Conservation (phyloP, 2,113 vertebrate species). For the Smithornis capensis region DNA sequence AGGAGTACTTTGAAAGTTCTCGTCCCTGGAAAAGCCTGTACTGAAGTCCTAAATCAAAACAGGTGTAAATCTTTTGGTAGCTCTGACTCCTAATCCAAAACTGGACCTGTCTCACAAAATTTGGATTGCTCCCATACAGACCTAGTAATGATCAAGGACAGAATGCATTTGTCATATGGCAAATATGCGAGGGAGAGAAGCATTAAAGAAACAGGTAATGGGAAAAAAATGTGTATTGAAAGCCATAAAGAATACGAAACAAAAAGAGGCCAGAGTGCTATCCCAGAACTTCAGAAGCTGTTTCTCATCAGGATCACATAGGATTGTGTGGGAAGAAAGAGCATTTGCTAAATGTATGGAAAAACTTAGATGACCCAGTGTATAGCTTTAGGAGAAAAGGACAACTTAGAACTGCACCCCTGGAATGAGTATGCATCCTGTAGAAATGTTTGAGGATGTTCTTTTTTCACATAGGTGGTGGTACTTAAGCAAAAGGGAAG, state of each 20-base stretch:
- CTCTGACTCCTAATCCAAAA: not conserved
- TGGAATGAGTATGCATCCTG: not conserved
- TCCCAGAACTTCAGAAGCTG: not conserved
- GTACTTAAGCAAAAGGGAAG: not conserved
- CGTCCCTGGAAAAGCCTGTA: not conserved
- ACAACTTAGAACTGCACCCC: not conserved
- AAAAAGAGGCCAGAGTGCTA: not conserved
- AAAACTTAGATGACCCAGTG: not conserved
- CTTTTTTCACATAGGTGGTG: not conserved
- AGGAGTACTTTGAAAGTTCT: not conserved
- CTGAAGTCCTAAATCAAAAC: not conserved
- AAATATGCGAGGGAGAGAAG: not conserved
- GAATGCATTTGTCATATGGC: not conserved
- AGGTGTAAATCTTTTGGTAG: conserved; percentile 12
- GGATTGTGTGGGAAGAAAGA: not conserved
- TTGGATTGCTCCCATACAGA: not conserved
- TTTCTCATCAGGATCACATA: not conserved
- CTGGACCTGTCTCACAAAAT: not conserved
- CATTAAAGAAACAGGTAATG: conserved; percentile 14
- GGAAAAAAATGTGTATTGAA: not conserved
- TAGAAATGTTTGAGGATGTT: not conserved
- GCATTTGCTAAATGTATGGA: not conserved
- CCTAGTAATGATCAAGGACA: not conserved
- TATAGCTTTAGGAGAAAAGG: not conserved
- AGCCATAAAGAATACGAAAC: not conserved